A percentile compares a stretch with the other conserved stretches of the same genome.
Evolutionary conservation across 1,140 invertebrate genomes (phyloP).

Genomic region (Bathynomus jamesi): DNA sequence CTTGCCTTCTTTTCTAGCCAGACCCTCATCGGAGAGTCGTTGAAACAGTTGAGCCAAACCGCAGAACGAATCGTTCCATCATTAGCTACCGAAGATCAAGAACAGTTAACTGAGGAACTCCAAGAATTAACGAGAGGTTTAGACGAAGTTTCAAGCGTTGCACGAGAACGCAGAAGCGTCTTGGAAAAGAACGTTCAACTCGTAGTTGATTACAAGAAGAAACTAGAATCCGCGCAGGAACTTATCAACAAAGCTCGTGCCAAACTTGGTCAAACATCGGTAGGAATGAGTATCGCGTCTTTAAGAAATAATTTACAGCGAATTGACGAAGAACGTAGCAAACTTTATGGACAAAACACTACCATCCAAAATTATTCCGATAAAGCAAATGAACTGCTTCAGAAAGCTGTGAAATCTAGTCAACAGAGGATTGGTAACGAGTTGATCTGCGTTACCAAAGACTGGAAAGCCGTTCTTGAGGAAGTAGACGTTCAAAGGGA

Average conservation of each 20-base stretch:
- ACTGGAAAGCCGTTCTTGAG: conserved; percentile 65
- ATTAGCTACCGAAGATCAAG: conserved; percentile 59
- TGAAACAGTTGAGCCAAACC: conserved; percentile 70
- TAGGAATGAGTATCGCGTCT: conserved; percentile 56
- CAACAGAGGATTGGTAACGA: conserved; percentile 54
- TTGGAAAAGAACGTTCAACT: conserved; percentile 29
- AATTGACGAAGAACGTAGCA: conserved; percentile 30
- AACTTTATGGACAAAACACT: conserved; percentile 27
- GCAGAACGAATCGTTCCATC: conserved; percentile 81
- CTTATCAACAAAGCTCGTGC: conserved; percentile 64
- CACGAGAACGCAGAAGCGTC: conserved; percentile 24
- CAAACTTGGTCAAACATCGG: conserved; percentile 63
- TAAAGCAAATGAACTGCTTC: conserved; percentile 28
- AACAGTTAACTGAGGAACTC: conserved; percentile 64
- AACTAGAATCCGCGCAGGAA: conserved; percentile 63
- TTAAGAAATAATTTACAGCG: conserved; percentile 60
- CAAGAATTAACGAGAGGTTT: conserved; percentile 31
- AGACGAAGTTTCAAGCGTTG: conserved; percentile 41
- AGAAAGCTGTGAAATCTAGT: conserved; percentile 43
- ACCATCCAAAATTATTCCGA: conserved; percentile 32
- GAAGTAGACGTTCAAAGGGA: conserved; percentile 58
- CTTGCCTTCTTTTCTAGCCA: conserved; percentile 75
- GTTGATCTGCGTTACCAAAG: conserved; percentile 54
- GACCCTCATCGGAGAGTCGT: conserved; percentile 63
- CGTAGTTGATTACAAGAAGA: conserved; percentile 57